Evolutionary conservation across 2,888 invertebrate genomes (phyloP).

Genomic region (Tipula unca): DNA sequence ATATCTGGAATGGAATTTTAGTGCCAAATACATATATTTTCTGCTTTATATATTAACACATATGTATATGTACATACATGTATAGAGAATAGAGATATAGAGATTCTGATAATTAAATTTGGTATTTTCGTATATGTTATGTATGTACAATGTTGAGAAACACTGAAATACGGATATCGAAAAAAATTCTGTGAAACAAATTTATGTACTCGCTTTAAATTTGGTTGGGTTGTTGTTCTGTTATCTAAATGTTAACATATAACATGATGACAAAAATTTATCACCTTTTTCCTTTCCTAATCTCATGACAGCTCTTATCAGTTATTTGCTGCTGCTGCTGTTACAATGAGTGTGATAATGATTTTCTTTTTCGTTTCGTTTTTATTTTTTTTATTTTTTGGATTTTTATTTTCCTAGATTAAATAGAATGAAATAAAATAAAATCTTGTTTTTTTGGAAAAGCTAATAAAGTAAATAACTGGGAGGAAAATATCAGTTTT

Average conservation of each 20-base stretch:
- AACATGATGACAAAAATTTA: conserved; percentile 14
- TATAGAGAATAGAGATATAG: no score
- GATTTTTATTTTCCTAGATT: not conserved
- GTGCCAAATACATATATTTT: no score
- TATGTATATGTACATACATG: no score
- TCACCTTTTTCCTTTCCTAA: not conserved
- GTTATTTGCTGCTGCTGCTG: not conserved
- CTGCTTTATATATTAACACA: no score
- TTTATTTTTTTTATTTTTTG: not conserved
- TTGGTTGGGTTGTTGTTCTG: not conserved
- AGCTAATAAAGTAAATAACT: not conserved
- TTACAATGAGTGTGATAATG: not conserved
- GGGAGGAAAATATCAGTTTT: not conserved
- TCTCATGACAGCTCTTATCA: conserved; percentile 14
- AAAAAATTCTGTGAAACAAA: not conserved
- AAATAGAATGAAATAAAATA: not conserved
- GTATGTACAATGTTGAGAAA: not conserved
- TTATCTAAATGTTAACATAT: conserved; percentile 14
- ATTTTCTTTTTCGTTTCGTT: not conserved
- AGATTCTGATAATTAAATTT: no score
- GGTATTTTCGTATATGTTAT: no score
- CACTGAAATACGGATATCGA: not conserved
- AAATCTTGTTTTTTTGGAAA: not conserved
- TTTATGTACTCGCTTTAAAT: not conserved
- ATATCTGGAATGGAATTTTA: no score